Base-by-base conservation (phyloP, 2,888 invertebrate genomes). In the Epirrhoe tristata region DNA sequence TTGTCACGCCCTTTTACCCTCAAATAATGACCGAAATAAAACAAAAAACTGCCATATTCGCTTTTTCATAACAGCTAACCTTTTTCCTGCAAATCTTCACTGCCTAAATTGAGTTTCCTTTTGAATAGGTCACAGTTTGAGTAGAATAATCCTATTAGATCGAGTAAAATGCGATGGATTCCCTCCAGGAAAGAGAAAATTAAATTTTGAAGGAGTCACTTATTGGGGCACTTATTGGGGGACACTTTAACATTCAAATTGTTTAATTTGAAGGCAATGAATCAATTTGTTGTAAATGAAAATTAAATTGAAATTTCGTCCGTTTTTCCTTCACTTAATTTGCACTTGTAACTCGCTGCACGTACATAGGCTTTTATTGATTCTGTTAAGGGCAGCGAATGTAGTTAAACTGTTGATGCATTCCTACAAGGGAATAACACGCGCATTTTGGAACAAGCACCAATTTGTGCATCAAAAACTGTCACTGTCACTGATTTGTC, bases 151-250 rank as follows among this genome's bases (percentile, higher is more conserved):
- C 74, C 39, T 71, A 73, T 78, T 78, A 70, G 61, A 69, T 73
- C 56, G 67, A 69, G 46, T 57, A 53, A 68, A 78, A 78, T 80
- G 66, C 75, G 77, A 77, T 76, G 76, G 67, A 79, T 76, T 76
- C 71, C 77, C 76, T 81, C 76, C 72, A 77, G 77, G 75, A 82
- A 79, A 70, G 78, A 76, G 79, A 79, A 81, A 85, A 85, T 83
- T 81, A 80, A 79, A 86, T 84, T 82, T 76, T 74, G 75, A 73
- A 78, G 77, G 73, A 74, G 72, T 72, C 74, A 74, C 77, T 74
- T 77, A 84, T 84, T 80, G 79, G 81, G 72, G 76, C 69, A 71
- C 74, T 77, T 80, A 83, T 80, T 80, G 80, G 77, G 66, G 71
- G 74, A 72, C 74, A 75, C 73, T 78, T 74, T 75, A 72, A 66